These are phyloP conservation scores for Drosophila pandora DNA, from an alignment of 1,140 invertebrate genomes.

Conservation along the genomic window DNA sequence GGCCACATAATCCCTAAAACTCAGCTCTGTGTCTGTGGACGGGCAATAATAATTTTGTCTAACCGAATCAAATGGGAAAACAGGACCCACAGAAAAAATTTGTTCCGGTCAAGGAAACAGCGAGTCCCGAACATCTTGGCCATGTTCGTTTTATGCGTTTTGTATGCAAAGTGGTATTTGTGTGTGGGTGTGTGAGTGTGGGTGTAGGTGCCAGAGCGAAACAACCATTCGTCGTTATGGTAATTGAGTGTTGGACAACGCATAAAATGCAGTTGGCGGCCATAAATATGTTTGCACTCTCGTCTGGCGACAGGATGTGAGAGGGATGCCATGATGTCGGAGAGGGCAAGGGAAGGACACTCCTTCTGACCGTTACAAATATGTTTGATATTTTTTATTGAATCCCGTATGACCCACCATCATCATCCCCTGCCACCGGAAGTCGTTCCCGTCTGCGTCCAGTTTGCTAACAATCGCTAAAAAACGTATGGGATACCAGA, in stretches of 20 bases:
- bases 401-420: conserved; percentile 44
- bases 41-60: conserved; percentile 52
- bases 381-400: conserved; percentile 79
- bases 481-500: conserved; percentile 1
- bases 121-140: conserved; percentile 14
- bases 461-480: conserved; percentile 54
- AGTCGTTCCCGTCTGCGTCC: conserved; percentile 55
- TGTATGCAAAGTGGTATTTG: conserved; percentile 67
- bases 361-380: conserved; percentile 65
- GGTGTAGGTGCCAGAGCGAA: conserved; percentile 46
- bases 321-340: background rate
- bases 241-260: conserved; percentile 81
- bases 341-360: background rate
- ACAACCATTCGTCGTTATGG: conserved; percentile 67
- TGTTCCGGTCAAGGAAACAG: conserved; percentile 63
- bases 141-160: conserved; percentile 79
- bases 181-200: background rate
- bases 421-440: conserved; percentile 41
- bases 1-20: conserved; percentile 24
- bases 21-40: conserved; percentile 25
- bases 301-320: conserved; percentile 9
- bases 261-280: conserved; percentile 71
- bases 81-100: conserved; percentile 50
- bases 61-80: conserved; percentile 71
- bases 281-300: conserved; percentile 72